Base-by-base conservation (phyloP, 2,888 invertebrate species). In the Margaritifera margaritifera region DNA sequence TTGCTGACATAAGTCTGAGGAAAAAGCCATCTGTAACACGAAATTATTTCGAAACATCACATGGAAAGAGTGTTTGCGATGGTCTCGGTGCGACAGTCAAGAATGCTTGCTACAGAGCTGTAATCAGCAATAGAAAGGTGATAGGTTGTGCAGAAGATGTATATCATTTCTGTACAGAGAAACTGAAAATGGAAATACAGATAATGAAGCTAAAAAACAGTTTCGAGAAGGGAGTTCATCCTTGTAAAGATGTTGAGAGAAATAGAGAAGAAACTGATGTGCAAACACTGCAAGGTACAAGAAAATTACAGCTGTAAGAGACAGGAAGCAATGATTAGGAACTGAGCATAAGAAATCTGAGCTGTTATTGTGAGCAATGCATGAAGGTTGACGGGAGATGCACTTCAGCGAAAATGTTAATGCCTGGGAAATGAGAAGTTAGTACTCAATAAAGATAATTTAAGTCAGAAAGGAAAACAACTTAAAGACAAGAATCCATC, bases 21-120 rank as follows among this genome's bases (percentile, higher is more conserved):
- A 69, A 69, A 62, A 53, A 57, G 50, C 62, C 64, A 42, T 42
- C 53, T 22, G 55, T 71, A 6, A n/a, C 19, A 22, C 25, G 67
- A 58, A 72, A 75, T 56, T 73, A 50, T 68, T 77, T 71, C 53
- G 71, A 75, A 69, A 77, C 72, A 25, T 64, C 62, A 54, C 77
- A 75, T n/a, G n/a, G n/a, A n/a, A n/a, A n/a, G n/a, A n/a, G n/a
- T n/a, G n/a, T n/a, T n/a, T n/a, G n/a, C n/a, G n/a, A n/a, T n/a
- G n/a, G n/a, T n/a, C n/a, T n/a, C n/a, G n/a, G n/a, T n/a, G n/a
- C n/a, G n/a, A n/a, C n/a, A n/a, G n/a, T n/a, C n/a, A n/a, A n/a
- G n/a, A n/a, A n/a, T n/a, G n/a, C n/a, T n/a, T n/a, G n/a, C n/a
- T n/a, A n/a, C n/a, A n/a, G n/a, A n/a, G n/a, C n/a, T n/a, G n/a